Percentiles rank a stretch among this genome's conserved stretches.
These are phyloP conservation scores for Gonocerus acuteangulatus DNA, from an alignment of 2,888 invertebrate species.

Conservation along the genomic window DNA sequence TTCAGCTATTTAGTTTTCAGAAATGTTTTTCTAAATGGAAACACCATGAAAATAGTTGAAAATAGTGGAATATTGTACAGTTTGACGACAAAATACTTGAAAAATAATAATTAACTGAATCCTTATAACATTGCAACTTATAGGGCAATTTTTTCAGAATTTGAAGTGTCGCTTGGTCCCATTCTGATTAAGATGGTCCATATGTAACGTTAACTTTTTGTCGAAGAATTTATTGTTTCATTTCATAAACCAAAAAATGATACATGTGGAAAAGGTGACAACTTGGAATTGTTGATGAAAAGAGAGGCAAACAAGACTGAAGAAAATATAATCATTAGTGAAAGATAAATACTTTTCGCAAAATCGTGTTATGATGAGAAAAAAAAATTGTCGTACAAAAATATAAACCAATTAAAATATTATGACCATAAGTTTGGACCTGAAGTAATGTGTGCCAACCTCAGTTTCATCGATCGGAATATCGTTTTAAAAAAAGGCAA, in stretches of 20 bases:
- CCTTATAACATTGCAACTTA: no score
- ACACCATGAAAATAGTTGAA: no score
- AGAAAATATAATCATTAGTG: not conserved
- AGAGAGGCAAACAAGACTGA: slow-evolving; percentile 12
- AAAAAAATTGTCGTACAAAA: slow-evolving; percentile 4
- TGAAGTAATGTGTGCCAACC: slow-evolving; percentile 28
- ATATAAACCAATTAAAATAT: slow-evolving; percentile 9
- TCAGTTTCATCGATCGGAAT: slow-evolving; percentile 18
- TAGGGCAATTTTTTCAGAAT: no score
- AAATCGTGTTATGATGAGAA: slow-evolving; percentile 25
- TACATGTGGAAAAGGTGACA: slow-evolving; percentile 7
- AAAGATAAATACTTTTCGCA: slow-evolving; percentile 20
- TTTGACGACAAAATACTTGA: no score
- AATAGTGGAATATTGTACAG: no score
- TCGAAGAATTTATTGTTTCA: slow-evolving; percentile 20
- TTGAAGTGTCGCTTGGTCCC: no score
- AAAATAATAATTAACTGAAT: no score
- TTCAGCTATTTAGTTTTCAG: no score
- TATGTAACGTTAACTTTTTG: slow-evolving; percentile 24
- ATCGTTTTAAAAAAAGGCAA: slow-evolving; percentile 29
- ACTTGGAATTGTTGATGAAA: slow-evolving; percentile 26
- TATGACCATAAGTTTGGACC: slow-evolving; percentile 21
- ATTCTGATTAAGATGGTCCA: no score
- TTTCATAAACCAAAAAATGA: slow-evolving; percentile 20
- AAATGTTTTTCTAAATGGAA: no score